These are phyloP conservation scores for Phaedon cochleariae DNA, from an alignment of 2,888 invertebrate genomes.

Conservation along the genomic window DNA sequence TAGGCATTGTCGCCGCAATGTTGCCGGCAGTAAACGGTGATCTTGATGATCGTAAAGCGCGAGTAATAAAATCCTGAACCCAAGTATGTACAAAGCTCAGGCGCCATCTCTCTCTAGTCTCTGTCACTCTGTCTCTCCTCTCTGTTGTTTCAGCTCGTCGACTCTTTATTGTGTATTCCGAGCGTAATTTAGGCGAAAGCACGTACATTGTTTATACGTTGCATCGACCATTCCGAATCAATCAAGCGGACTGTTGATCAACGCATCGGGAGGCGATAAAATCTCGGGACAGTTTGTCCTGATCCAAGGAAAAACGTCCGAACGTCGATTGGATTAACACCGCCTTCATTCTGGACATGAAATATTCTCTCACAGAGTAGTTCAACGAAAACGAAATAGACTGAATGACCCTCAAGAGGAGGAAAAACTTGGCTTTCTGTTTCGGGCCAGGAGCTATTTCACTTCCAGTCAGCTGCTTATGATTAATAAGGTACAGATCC, in stretches of 20 bases:
- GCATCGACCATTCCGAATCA: constrained; percentile 37
- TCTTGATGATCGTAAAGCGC: constrained; percentile 60
- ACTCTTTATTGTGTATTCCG: constrained; percentile 45
- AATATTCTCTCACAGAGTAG: no score
- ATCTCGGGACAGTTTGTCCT: background rate
- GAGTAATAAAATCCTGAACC: constrained; percentile 55
- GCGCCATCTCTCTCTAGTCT: constrained; percentile 7
- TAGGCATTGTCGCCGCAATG: constrained; percentile 55
- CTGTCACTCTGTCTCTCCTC: background rate
- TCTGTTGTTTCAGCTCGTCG: background rate
- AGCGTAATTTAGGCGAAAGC: constrained; percentile 46
- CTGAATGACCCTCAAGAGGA: no score
- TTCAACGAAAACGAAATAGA: no score
- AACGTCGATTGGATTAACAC: background rate
- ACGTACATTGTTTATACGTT: constrained; percentile 48
- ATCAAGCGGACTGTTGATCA: constrained; percentile 37
- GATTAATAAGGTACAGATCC: no score
- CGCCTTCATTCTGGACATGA: no score
- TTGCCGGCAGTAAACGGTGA: constrained; percentile 55
- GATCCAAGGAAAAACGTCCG: no score
- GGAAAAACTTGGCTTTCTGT: no score
- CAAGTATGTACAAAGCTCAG: constrained; percentile 47
- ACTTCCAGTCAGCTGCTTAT: no score
- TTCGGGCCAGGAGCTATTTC: no score
- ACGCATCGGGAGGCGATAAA: constrained; percentile 20